A percentile compares a stretch with the other conserved stretches of the same genome.
phyloP scores from a whole-genome alignment of 1,140 invertebrate genomes.

The Mycetomoellerius zeteki region DNA sequence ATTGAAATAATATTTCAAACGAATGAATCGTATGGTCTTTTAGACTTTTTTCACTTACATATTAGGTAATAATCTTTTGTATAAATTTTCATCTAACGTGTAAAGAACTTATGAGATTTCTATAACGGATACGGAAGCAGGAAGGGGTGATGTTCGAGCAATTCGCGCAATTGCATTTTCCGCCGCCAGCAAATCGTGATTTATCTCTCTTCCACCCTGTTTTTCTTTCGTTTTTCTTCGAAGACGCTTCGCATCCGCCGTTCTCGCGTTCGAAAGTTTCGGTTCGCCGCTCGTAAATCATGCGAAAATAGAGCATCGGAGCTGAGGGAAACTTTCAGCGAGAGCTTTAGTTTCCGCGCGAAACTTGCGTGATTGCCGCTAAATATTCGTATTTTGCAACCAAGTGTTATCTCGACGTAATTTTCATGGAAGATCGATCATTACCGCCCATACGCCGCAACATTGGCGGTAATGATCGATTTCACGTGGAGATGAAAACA shows the following conservation, averaged over 20 bases:
- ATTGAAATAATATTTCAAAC: not conserved
- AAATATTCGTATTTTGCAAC: slow-evolving; percentile 48
- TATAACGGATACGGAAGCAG: slow-evolving; percentile 11
- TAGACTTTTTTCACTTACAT: not conserved
- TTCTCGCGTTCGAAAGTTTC: slow-evolving; percentile 44
- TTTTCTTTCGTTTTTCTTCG: slow-evolving; percentile 21
- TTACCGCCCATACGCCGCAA: slow-evolving; percentile 23
- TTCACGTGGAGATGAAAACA: slow-evolving; percentile 38
- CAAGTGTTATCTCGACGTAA: slow-evolving; percentile 25
- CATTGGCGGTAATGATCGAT: slow-evolving; percentile 43
- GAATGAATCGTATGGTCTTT: not conserved
- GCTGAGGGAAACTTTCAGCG: slow-evolving; percentile 17
- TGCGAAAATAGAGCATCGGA: slow-evolving; percentile 32
- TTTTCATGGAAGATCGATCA: slow-evolving; percentile 26
- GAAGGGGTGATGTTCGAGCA: slow-evolving; percentile 2
- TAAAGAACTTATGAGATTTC: not conserved
- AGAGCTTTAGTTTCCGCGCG: slow-evolving; percentile 25
- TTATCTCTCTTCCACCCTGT: not conserved
- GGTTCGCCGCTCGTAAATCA: slow-evolving; percentile 48
- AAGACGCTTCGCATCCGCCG: slow-evolving; percentile 17
- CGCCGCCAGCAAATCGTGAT: slow-evolving; percentile 20
- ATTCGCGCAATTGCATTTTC: slow-evolving; percentile 36
- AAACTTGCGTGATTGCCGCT: slow-evolving; percentile 32
- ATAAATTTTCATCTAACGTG: not conserved
- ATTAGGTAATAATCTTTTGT: not conserved